These are phyloP conservation scores for Avahi laniger DNA, from an alignment of 2,797 vertebrate species.

Conservation along the genomic window DNA sequence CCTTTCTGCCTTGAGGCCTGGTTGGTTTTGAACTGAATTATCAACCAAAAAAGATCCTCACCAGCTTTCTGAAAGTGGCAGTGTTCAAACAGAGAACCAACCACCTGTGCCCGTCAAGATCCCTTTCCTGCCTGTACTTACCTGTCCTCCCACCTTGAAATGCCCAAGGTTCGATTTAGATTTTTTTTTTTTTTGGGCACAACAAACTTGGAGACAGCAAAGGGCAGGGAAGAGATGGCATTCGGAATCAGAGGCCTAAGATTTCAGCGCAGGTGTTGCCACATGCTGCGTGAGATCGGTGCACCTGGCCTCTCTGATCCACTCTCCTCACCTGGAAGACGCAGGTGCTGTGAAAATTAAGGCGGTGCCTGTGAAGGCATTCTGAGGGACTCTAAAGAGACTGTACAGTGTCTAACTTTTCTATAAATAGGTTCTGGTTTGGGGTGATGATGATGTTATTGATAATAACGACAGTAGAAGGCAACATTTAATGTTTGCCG, in stretches of 20 bases:
- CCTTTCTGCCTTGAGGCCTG: not conserved
- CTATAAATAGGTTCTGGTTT: not conserved
- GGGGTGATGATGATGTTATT: not conserved
- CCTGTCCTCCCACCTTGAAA: not conserved
- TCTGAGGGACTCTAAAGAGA: not conserved
- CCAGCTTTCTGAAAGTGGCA: not conserved
- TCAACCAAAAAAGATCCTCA: slow-evolving; percentile 2
- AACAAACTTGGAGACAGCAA: not conserved
- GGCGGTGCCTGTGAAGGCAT: not conserved
- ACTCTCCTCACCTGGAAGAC: not conserved
- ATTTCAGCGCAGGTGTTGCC: not conserved
- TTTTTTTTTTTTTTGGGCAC: not conserved
- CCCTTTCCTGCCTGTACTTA: not conserved
- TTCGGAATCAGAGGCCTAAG: not conserved
- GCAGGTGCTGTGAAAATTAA: not conserved
- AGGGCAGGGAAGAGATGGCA: not conserved
- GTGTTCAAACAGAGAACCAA: not conserved
- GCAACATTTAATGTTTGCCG: not conserved
- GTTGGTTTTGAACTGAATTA: slow-evolving; percentile 8
- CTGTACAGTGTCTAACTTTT: not conserved
- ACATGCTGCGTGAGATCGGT: not conserved
- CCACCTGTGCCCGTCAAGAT: not conserved
- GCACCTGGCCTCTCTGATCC: not conserved
- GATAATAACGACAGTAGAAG: not conserved
- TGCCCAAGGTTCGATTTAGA: not conserved